Evolutionary conservation across 2,888 invertebrate species (phyloP).

Genomic region (Hybos culiciformis): DNA sequence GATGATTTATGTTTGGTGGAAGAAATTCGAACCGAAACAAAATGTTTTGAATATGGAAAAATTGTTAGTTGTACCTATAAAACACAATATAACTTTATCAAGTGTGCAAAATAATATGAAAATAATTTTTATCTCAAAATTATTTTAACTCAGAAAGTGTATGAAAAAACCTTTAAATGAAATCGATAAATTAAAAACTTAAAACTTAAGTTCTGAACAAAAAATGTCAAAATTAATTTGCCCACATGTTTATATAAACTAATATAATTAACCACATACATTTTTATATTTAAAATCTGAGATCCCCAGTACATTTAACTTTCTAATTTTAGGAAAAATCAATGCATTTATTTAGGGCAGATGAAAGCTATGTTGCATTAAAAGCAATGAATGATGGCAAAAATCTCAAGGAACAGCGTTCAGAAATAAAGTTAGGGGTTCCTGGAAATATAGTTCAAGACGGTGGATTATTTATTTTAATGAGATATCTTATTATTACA

Average conservation of each 20-base stretch:
- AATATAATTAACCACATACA: too few relatives aligned
- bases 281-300: too few relatives aligned
- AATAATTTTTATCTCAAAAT: too few relatives aligned
- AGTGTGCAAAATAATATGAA: too few relatives aligned
- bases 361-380: background rate
- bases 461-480: conserved; percentile 26
- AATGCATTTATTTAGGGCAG: background rate
- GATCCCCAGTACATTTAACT: background rate
- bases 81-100: too few relatives aligned
- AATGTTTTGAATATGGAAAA: background rate
- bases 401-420: background rate
- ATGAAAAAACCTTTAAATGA: too few relatives aligned
- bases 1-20: background rate
- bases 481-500: conserved; percentile 24
- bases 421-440: background rate
- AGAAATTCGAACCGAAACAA: background rate
- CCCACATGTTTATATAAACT: too few relatives aligned
- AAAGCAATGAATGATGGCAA: background rate
- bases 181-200: too few relatives aligned
- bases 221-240: too few relatives aligned
- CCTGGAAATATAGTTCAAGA: conserved; percentile 25
- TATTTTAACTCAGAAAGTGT: too few relatives aligned
- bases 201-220: too few relatives aligned
- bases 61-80: too few relatives aligned
- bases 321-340: background rate